Evolutionary conservation across 2,797 vertebrate genomes (phyloP).

Genomic region (Epinephelus coioides): DNA sequence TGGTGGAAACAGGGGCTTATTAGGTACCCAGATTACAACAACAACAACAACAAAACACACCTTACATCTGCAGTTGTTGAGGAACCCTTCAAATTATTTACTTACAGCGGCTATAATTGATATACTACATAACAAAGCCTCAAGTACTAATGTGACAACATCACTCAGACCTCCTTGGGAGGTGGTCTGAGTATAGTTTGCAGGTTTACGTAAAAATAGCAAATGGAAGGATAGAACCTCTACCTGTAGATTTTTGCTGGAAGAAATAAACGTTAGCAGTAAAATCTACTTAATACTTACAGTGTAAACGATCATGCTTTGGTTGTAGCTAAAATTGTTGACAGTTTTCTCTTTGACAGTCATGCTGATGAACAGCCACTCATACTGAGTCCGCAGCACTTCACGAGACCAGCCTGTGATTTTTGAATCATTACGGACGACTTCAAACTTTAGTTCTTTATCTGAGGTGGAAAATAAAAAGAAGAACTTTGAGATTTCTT

Average conservation of each 20-base stretch:
- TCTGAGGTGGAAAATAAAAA: conserved; percentile 23
- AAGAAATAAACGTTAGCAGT: background rate
- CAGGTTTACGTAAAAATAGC: background rate
- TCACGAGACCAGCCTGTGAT: conserved; percentile 21
- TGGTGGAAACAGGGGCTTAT: too few species aligned
- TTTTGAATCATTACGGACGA: background rate
- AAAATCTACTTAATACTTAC: conserved; percentile 47
- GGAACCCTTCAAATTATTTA: too few species aligned
- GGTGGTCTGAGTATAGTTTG: too few species aligned
- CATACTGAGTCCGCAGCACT: conserved; percentile 62
- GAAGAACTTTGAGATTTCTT: background rate
- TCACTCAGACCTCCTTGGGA: too few species aligned
- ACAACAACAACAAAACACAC: too few species aligned
- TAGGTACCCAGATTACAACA: too few species aligned
- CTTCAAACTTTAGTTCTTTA: conserved; percentile 17
- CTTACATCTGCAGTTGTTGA: too few species aligned
- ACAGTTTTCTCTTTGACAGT: conserved; percentile 1
- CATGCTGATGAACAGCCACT: conserved; percentile 78
- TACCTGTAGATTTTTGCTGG: too few species aligned
- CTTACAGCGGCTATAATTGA: too few species aligned
- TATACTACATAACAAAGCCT: too few species aligned
- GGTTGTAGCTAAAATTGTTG: background rate
- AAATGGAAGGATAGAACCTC: background rate
- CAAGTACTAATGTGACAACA: too few species aligned
- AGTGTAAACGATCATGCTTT: conserved; percentile 66